phyloP scores from a whole-genome alignment of 2,888 invertebrate species.

The Odontothrips loti region DNA sequence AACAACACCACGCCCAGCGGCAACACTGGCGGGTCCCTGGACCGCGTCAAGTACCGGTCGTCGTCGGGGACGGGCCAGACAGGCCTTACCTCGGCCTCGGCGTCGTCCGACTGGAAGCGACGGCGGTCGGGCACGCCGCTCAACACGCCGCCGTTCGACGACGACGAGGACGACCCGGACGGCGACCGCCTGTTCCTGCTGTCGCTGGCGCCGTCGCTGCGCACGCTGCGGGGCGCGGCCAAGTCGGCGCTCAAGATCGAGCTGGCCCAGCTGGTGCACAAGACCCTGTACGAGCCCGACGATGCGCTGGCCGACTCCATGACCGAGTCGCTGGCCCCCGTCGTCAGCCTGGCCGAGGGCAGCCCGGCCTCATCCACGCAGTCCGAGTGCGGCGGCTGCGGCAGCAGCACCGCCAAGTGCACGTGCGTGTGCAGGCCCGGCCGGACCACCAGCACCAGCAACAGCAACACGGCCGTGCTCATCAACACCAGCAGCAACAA shows the following conservation, averaged over 20 bases:
- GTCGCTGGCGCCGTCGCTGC: slow-evolving; percentile 44
- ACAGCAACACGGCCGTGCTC: not conserved
- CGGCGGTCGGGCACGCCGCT: not conserved
- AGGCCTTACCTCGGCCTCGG: not conserved
- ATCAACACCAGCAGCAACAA: too few species aligned
- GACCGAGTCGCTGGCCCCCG: slow-evolving; percentile 10
- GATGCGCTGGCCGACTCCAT: slow-evolving; percentile 21
- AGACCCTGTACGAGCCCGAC: slow-evolving; percentile 9
- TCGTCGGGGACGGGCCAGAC: slow-evolving; percentile 35
- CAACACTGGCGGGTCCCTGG: slow-evolving; percentile 40
- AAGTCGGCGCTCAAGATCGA: slow-evolving; percentile 44
- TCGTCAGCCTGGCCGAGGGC: slow-evolving; percentile 15
- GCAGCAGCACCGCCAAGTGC: slow-evolving; percentile 9
- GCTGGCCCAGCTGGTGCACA: slow-evolving; percentile 17
- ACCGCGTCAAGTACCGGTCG: not conserved
- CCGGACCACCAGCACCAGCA: not conserved
- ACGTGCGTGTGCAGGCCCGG: not conserved
- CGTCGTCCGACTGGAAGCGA: not conserved
- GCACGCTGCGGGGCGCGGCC: slow-evolving; percentile 44
- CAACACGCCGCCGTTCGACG: slow-evolving; percentile 40
- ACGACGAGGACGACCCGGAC: slow-evolving; percentile 44
- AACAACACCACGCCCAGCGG: slow-evolving; percentile 33
- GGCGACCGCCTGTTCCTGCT: slow-evolving; percentile 46
- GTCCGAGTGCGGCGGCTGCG: slow-evolving; percentile 17
- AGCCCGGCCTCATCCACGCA: slow-evolving; percentile 7